These are phyloP conservation scores for Chaitophorus viminalis DNA, from an alignment of 2,888 invertebrate genomes.

Conservation along the genomic window DNA sequence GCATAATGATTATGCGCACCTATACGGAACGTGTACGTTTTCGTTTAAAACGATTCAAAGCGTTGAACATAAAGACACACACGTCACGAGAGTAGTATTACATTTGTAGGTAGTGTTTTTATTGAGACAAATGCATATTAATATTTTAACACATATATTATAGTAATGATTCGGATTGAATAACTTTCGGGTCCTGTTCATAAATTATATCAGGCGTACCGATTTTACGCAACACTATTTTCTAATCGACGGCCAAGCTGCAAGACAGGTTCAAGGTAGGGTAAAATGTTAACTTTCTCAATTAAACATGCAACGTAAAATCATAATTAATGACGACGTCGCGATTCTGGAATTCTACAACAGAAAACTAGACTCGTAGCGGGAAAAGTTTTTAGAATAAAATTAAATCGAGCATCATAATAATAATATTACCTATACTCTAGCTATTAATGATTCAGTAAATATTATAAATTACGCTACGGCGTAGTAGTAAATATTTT, in stretches of 20 bases:
- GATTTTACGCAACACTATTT: constrained; percentile 53
- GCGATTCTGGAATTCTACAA: neutral
- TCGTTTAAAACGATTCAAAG: neutral
- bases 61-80: neutral
- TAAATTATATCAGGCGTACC: constrained; percentile 18
- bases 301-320: constrained; percentile 29
- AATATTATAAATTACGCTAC: no score
- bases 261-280: constrained; percentile 26
- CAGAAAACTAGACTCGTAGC: neutral
- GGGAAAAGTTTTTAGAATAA: neutral
- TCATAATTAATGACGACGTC: constrained; percentile 8
- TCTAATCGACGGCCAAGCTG: constrained; percentile 38
- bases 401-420: neutral
- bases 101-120: neutral
- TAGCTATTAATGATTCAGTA: neutral
- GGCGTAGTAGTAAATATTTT: neutral
- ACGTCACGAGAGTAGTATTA: no score
- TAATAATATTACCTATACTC: neutral
- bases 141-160: no score
- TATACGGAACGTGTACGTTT: no score
- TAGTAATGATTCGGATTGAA: constrained; percentile 14
- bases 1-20: no score
- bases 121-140: neutral
- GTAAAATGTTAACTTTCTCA: constrained; percentile 35
- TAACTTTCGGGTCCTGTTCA: constrained; percentile 44